Evolutionary conservation across 2,113 vertebrate species (phyloP).

Genomic region (Pollachius pollachius): DNA sequence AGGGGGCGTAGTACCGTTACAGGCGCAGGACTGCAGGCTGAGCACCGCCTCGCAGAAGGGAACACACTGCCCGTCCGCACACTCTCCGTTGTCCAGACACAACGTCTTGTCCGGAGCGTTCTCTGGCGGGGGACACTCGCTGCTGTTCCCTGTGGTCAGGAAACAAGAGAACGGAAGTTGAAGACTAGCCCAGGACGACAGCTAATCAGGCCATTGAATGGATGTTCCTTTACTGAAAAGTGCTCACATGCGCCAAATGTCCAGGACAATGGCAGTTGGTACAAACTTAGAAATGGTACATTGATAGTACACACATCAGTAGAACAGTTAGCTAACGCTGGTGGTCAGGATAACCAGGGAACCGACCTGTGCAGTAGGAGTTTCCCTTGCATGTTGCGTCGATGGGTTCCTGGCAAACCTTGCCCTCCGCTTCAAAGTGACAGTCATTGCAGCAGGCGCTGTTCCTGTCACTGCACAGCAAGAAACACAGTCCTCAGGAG

Average conservation of each 20-base stretch:
- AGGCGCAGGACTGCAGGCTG: conserved; percentile 84
- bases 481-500: neutral
- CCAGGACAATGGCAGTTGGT: no score
- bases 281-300: no score
- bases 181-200: no score
- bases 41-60: conserved; percentile 87
- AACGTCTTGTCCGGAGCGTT: conserved; percentile 80
- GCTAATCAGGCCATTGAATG: neutral
- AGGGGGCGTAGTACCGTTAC: conserved; percentile 75
- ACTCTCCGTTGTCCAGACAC: conserved; percentile 90
- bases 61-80: conserved; percentile 83
- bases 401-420: conserved; percentile 93
- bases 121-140: conserved; percentile 87
- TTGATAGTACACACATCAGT: no score
- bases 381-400: conserved; percentile 92
- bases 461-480: conserved; percentile 66
- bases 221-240: no score
- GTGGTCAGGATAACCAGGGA: neutral
- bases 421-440: conserved; percentile 80
- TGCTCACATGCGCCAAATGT: no score
- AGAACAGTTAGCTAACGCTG: neutral
- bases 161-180: neutral
- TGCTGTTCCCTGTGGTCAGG: conserved; percentile 77
- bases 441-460: conserved; percentile 76
- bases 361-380: conserved; percentile 89